Evolutionary conservation across 2,113 vertebrate species (phyloP), one percentile per base, ranked within the genome.

Genomic region (Dicentrarchus labrax): DNA sequence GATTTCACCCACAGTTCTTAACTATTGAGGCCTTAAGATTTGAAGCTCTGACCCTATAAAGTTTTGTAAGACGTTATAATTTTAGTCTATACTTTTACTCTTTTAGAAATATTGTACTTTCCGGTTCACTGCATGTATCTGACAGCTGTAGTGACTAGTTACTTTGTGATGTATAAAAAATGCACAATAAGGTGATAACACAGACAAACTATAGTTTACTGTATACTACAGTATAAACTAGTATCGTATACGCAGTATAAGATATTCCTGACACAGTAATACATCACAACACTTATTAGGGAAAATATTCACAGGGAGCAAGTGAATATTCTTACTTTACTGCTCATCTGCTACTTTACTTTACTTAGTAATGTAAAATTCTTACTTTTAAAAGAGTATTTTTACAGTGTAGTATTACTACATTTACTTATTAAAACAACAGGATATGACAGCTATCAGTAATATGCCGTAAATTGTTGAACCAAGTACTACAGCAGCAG

Each of bases 1-100:
- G 24, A 60, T 65, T 62, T 75, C 39, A 71, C 67, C 43, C 56
- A 36, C n/a, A 56, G 45, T 39, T n/a, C 11, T 78, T 19, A 50
- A n/a, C 4, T 30, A 2, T 8, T 47, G 22, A 2, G 41, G 22
- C 41, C 6, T 59, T 36, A 1, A 12, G 19, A 16, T 59, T 38
- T 45, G 2, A 50, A 4, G 17, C 5, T 41, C 4, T 39, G 24
- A n/a, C 22, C 17, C 36, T 68, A 57, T 8, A 10, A 19, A 0
- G 16, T 59, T 47, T 43, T 59, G 6, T 11, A 30, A 30, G 30
- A 30, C 30, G 30, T 30, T 3, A 30, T 30, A 30, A 30, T 30
- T 30, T 0, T 30, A 30, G 10, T 41, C 7, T 11, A 22, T 10
- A 43, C 8, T 54, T 43, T 39, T 19, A 38, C 3, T 61, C 59